Evolutionary conservation across 1,140 invertebrate species (phyloP), one percentile per base, ranked within the genome.

Genomic region (Cyrtorhinus lividipennis): DNA sequence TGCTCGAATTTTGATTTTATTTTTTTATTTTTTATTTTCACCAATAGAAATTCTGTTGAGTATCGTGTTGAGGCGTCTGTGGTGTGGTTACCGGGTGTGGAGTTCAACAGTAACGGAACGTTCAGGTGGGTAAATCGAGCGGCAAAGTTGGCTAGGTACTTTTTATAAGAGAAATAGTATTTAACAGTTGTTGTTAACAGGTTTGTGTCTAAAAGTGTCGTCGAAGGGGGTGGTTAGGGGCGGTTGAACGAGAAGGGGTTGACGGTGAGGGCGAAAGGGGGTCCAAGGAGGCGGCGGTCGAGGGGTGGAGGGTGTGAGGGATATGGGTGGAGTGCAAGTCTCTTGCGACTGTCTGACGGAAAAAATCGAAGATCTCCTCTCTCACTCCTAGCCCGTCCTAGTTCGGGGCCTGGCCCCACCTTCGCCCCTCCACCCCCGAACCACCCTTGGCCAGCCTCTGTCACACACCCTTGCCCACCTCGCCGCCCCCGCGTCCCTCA

Each of bases 311-410:
- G 25, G 3, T 24, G 26, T 12, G 58, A 24, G 24, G 18, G 56
- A 8, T 5, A 3, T 24, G 26, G 24, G 58, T 20, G 24, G 18
- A 24, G 8, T 5, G 22, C 23, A 18, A 59, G 27, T 30, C 58
- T 59, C 58, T 59, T 59, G 24, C 58, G 24, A 30, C 58, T 59
- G 58, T 59, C 58, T 59, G 58, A 59, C 58, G 58, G 58, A 59
- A 59, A 59, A 59, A 59, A 59, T 59, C 58, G 58, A 59, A 59
- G 58, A 59, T 53, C 48, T 53, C 27, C 62, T 30, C 60, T 26
- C 53, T 63, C 56, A 27, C 30, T 27, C 30, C 26, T 38, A 1
- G 2, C 22, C 45, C 25, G 45, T 56, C 62, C 46, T 30, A 23
- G 45, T 56, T 62, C 26, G 22, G 48, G 30, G 23, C 1, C 25